phyloP scores from a whole-genome alignment of 2,113 vertebrate genomes.

The Otus sunia region DNA sequence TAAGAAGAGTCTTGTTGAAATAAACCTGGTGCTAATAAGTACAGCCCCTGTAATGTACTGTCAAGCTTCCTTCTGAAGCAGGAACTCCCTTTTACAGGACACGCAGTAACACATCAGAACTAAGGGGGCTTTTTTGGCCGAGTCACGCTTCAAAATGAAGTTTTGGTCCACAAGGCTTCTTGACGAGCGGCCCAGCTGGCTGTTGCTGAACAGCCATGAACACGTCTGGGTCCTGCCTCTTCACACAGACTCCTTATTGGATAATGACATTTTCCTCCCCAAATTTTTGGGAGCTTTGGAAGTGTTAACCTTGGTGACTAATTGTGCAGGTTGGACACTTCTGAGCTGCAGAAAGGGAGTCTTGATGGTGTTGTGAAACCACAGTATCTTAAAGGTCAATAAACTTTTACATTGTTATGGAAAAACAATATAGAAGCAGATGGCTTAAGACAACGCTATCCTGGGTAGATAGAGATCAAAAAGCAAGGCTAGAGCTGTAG shows the following conservation, averaged over 20 bases:
- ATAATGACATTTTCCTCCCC: not conserved
- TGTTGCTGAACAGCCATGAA: not conserved
- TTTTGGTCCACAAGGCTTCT: not conserved
- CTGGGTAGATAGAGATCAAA: not conserved
- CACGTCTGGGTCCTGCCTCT: not conserved
- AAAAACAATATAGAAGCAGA: not conserved
- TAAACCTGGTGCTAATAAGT: conserved; percentile 49
- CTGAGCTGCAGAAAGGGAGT: not conserved
- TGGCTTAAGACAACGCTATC: not conserved
- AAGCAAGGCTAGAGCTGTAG: not conserved
- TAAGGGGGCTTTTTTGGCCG: not conserved
- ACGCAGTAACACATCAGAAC: not conserved
- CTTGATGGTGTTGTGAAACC: not conserved
- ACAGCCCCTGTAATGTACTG: not conserved
- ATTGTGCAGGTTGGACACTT: not conserved
- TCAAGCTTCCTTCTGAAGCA: conserved; percentile 10
- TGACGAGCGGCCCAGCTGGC: not conserved
- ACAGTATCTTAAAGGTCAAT: conserved; percentile 7
- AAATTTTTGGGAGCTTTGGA: not conserved
- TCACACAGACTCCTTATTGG: not conserved
- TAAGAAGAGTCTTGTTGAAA: not conserved
- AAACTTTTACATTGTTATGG: not conserved
- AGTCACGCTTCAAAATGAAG: not conserved
- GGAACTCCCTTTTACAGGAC: not conserved
- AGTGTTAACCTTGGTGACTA: not conserved